These are phyloP conservation scores for Eupithecia pulchellata DNA, from an alignment of 2,888 invertebrate species.

Conservation along the genomic window DNA sequence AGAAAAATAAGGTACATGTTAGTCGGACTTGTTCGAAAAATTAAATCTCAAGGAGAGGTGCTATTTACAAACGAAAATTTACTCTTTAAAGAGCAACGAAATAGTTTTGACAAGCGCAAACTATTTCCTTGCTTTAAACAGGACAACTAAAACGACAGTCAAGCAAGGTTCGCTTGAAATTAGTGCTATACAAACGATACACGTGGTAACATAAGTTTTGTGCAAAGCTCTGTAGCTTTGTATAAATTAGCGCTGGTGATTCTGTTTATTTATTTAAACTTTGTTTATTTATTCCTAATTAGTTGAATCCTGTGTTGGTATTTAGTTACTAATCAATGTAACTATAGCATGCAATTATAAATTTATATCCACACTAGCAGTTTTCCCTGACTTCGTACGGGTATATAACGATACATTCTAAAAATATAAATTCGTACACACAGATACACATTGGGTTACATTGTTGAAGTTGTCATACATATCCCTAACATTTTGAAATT, in stretches of 20 bases:
- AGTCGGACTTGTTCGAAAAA: neutral
- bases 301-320: neutral
- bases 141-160: slow-evolving; percentile 5
- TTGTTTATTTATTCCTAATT: neutral
- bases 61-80: neutral
- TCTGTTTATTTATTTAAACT: neutral
- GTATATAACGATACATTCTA: no score
- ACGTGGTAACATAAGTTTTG: slow-evolving; percentile 9
- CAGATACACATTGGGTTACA: no score
- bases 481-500: no score
- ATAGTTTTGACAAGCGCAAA: neutral
- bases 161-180: slow-evolving; percentile 12
- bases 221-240: slow-evolving; percentile 8
- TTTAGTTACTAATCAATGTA: neutral
- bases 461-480: no score
- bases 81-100: no score
- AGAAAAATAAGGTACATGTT: neutral
- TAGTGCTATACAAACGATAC: slow-evolving; percentile 3
- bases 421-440: no score
- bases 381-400: no score
- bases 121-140: slow-evolving; percentile 9
- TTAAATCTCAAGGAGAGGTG: neutral
- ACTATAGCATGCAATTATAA: neutral
- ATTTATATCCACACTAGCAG: neutral
- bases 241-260: slow-evolving; percentile 4